Evolutionary conservation across 2,113 vertebrate species (phyloP).

Genomic region (Chrysochloris asiatica): DNA sequence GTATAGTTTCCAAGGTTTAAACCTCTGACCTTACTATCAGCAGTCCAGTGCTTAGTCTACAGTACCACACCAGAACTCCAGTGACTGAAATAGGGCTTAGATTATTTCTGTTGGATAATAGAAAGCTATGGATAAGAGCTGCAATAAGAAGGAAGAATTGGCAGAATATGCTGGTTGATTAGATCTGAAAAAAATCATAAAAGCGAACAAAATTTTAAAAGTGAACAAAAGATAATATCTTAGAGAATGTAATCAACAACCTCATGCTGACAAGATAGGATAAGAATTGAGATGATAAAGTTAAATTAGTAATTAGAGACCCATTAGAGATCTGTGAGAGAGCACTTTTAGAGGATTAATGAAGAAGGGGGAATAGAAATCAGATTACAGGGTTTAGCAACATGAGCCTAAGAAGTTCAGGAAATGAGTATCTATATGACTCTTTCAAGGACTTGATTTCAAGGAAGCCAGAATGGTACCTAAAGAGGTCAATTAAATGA

Average conservation of each 20-base stretch:
- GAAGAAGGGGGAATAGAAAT: not conserved
- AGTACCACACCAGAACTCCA: too few relatives aligned
- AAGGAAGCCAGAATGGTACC: too few relatives aligned
- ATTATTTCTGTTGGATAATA: not conserved
- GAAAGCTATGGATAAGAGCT: not conserved
- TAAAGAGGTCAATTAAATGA: too few relatives aligned
- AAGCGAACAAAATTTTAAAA: too few relatives aligned
- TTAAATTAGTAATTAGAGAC: not conserved
- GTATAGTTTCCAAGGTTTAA: too few relatives aligned
- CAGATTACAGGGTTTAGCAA: not conserved
- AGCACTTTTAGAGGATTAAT: conserved; percentile 1
- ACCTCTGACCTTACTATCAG: too few relatives aligned
- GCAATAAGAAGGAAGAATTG: not conserved
- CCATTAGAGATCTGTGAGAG: not conserved
- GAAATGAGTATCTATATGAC: not conserved
- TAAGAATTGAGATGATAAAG: not conserved
- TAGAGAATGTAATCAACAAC: not conserved
- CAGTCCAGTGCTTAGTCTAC: too few relatives aligned
- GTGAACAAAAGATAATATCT: not conserved
- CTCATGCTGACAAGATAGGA: not conserved
- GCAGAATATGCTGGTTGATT: not conserved
- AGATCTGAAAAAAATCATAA: too few relatives aligned
- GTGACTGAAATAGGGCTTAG: not conserved
- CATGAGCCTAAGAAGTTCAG: not conserved
- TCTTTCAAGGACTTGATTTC: not conserved